These are phyloP conservation scores for Poeciliopsis infans DNA, from an alignment of 2,797 vertebrate species.

Conservation along the genomic window DNA sequence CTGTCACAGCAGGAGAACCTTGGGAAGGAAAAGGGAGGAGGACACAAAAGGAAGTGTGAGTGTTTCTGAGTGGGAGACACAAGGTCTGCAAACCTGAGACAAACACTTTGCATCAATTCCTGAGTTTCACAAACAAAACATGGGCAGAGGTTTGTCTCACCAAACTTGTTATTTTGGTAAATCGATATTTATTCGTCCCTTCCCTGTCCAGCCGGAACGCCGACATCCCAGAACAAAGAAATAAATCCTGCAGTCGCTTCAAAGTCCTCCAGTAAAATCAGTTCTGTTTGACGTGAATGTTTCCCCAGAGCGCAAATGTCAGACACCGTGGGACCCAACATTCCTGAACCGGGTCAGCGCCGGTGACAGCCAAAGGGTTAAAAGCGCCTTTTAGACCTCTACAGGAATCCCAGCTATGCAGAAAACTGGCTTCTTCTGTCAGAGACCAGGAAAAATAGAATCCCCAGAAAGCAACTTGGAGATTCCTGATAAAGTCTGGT, in stretches of 20 bases:
- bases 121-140: constrained; percentile 41
- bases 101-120: constrained; percentile 54
- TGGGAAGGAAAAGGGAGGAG: constrained; percentile 46
- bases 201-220: not conserved
- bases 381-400: constrained; percentile 36
- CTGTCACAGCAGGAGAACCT: constrained; percentile 41
- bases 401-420: constrained; percentile 15
- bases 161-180: not conserved
- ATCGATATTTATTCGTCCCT: not conserved
- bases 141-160: constrained; percentile 1
- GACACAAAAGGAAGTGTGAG: constrained; percentile 41
- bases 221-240: not conserved
- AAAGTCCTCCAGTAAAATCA: constrained; percentile 16
- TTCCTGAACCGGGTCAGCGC: constrained; percentile 31
- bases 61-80: constrained; percentile 55
- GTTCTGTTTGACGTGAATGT: not conserved
- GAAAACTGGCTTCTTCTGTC: not conserved
- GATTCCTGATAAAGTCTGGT: constrained; percentile 9
- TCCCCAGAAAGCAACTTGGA: not conserved
- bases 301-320: not conserved
- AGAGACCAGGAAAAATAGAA: not conserved
- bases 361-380: constrained; percentile 35
- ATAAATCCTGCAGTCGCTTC: not conserved
- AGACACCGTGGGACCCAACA: constrained; percentile 27
- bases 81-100: constrained; percentile 57